A percentile compares a stretch with the other conserved stretches of the same genome.
These are phyloP conservation scores for Eremobia ochroleuca DNA, from an alignment of 2,888 invertebrate species.

Conservation along the genomic window DNA sequence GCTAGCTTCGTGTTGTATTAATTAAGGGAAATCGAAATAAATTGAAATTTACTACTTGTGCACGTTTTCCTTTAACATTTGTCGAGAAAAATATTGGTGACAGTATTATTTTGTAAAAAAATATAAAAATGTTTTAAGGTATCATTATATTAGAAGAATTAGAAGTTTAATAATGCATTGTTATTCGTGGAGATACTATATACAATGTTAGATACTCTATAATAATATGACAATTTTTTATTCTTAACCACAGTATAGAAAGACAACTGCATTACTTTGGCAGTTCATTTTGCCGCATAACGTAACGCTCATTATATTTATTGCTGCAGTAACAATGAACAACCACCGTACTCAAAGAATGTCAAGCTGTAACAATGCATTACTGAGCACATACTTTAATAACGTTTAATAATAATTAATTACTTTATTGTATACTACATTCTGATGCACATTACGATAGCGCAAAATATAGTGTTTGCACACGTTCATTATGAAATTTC, in stretches of 20 bases:
- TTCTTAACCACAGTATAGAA: neutral
- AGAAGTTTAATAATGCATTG: slow-evolving; percentile 46
- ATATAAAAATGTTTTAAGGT: slow-evolving; percentile 41
- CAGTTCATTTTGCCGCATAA: slow-evolving; percentile 16
- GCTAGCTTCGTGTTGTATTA: slow-evolving; percentile 80
- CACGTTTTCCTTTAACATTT: slow-evolving; percentile 45
- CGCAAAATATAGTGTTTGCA: slow-evolving; percentile 79
- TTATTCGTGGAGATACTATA: neutral
- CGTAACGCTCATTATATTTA: slow-evolving; percentile 2
- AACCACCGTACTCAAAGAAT: neutral
- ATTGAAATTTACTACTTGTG: slow-evolving; percentile 45
- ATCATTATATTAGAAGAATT: slow-evolving; percentile 37
- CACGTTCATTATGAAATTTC: slow-evolving; percentile 86
- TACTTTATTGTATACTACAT: slow-evolving; percentile 62
- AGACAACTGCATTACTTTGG: neutral
- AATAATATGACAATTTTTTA: neutral
- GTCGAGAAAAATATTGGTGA: slow-evolving; percentile 52
- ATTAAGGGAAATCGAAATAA: slow-evolving; percentile 55
- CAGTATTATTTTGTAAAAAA: slow-evolving; percentile 66
- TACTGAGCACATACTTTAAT: slow-evolving; percentile 44
- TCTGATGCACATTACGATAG: slow-evolving; percentile 70
- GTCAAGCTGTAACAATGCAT: slow-evolving; percentile 52
- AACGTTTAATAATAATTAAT: slow-evolving; percentile 60
- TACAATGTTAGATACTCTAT: neutral
- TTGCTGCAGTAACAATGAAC: neutral